Conservation (phyloP, 1,140 invertebrate genomes). For the Tetramorium alpestre region DNA sequence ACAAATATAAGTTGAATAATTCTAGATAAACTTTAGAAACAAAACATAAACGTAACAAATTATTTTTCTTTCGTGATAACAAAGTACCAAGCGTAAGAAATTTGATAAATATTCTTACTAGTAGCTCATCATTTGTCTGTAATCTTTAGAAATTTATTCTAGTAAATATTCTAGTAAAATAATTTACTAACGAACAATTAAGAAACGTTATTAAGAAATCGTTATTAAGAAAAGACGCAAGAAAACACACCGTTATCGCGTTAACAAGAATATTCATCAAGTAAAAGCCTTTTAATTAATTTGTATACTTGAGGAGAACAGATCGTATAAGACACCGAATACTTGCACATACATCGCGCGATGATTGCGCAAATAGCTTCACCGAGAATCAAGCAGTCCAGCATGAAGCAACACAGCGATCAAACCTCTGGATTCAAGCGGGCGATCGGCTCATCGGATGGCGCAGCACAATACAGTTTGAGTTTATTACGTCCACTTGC, state of each 20-base stretch:
- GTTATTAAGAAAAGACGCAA: neutral
- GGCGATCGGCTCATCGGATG: neutral
- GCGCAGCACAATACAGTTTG: slow-evolving; percentile 13
- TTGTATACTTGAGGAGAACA: neutral
- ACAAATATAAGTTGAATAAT: neutral
- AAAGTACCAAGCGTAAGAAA: neutral
- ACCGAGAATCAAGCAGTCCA: neutral
- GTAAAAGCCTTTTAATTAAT: neutral
- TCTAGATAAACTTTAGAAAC: neutral
- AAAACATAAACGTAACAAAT: neutral
- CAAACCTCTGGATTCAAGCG: neutral
- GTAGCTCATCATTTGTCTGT: neutral
- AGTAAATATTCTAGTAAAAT: neutral
- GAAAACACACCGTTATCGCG: neutral
- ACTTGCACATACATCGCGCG: neutral
- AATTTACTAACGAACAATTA: neutral
- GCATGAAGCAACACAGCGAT: neutral
- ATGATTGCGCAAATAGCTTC: slow-evolving; percentile 36
- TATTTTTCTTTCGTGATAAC: neutral
- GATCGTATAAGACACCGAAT: neutral
- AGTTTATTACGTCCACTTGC: slow-evolving; percentile 43
- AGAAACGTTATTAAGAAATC: no score
- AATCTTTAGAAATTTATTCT: neutral
- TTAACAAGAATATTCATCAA: neutral
- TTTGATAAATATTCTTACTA: slow-evolving; percentile 1